Percentiles rank a stretch among this genome's conserved stretches.
Conservation (phyloP, 2,797 vertebrate genomes). For the Bufotes viridis region DNA sequence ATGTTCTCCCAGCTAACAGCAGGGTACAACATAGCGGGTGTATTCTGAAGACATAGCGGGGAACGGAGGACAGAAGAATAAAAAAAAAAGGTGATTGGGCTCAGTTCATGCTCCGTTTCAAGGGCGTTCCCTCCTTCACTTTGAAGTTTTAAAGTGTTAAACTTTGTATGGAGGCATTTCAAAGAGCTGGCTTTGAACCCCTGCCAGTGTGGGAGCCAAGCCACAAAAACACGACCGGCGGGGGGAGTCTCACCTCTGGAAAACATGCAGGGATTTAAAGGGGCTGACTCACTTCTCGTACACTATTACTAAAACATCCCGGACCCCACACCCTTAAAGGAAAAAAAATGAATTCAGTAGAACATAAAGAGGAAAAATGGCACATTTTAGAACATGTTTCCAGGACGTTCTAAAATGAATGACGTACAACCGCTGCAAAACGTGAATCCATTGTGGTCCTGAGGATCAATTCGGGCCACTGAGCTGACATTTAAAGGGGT, state of each 20-base stretch:
- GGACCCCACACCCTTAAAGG: slow-evolving; percentile 1
- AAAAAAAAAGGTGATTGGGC: background rate
- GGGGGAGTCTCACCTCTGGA: slow-evolving; percentile 28
- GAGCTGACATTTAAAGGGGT: too few relatives aligned
- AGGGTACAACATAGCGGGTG: background rate
- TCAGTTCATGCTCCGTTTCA: background rate
- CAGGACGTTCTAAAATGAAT: background rate
- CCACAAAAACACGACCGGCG: slow-evolving; percentile 34
- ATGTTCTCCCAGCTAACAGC: background rate
- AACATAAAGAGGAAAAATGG: background rate
- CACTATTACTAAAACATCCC: slow-evolving; percentile 10
- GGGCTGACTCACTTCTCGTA: slow-evolving; percentile 38
- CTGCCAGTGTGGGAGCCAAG: slow-evolving; percentile 34
- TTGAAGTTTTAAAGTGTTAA: slow-evolving; percentile 48
- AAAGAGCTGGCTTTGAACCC: slow-evolving; percentile 28
- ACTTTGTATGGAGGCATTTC: slow-evolving; percentile 42
- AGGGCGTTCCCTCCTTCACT: background rate
- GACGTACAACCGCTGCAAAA: background rate
- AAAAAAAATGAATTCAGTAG: background rate
- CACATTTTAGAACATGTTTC: too few relatives aligned
- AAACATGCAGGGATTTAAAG: slow-evolving; percentile 37
- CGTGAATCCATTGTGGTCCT: too few relatives aligned
- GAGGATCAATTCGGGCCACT: too few relatives aligned
- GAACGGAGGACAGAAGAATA: background rate
- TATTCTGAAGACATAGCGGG: background rate